A percentile compares a stretch with the other conserved stretches of the same genome.
phyloP scores from a whole-genome alignment of 2,888 invertebrate genomes.

The Oxycera nigricornis region DNA sequence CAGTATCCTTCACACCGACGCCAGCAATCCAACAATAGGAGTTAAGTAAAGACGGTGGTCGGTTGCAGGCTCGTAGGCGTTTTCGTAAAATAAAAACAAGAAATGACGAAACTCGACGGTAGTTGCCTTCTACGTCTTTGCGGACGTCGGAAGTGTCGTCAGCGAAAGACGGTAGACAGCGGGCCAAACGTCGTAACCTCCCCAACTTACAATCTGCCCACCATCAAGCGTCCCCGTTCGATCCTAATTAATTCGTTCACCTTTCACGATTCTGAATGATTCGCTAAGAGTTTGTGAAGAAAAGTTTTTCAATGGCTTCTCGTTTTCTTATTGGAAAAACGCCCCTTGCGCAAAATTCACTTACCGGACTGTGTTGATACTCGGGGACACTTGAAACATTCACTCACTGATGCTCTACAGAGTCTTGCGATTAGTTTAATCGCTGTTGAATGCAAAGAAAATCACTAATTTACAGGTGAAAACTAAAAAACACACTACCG shows the following conservation, averaged over 20 bases:
- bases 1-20: neutral
- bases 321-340: conserved; percentile 29
- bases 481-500: neutral
- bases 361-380: neutral
- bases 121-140: neutral
- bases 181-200: neutral
- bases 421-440: too few species aligned
- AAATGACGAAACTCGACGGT: conserved; percentile 7
- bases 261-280: too few species aligned
- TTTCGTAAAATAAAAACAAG: conserved; percentile 6
- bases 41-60: neutral
- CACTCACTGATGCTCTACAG: neutral
- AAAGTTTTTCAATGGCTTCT: conserved; percentile 18
- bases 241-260: too few species aligned
- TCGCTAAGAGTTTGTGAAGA: too few species aligned
- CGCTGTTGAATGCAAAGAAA: neutral
- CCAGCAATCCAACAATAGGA: neutral
- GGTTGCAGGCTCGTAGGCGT: conserved; percentile 22
- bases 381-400: neutral
- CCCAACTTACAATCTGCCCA: neutral
- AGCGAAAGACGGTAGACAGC: conserved; percentile 17
- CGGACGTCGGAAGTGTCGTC: conserved; percentile 25
- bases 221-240: neutral
- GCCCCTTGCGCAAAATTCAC: conserved; percentile 14
- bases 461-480: neutral